A percentile compares a stretch with the other conserved stretches of the same genome.
Evolutionary conservation across 2,888 invertebrate species (phyloP).

Genomic region (Brenthis hecate): DNA sequence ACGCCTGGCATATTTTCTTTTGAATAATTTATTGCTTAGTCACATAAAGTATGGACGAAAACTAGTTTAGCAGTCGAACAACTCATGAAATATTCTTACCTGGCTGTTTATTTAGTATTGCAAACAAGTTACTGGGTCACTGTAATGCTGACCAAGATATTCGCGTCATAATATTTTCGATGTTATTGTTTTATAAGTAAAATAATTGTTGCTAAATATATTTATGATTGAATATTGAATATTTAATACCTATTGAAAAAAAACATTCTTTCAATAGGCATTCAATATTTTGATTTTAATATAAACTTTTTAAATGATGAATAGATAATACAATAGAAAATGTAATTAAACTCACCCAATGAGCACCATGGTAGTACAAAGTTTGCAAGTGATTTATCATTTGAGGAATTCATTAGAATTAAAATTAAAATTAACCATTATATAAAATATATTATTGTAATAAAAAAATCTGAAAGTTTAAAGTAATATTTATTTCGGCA

Average conservation of each 20-base stretch:
- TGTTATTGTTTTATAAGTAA: slow-evolving; percentile 9
- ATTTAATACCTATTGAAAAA: no score
- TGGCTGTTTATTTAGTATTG: slow-evolving; percentile 52
- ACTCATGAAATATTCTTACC: slow-evolving; percentile 51
- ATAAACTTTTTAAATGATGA: no score
- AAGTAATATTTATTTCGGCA: neutral
- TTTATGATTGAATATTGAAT: neutral
- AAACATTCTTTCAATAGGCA: no score
- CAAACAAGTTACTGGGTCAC: slow-evolving; percentile 50
- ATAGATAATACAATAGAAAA: neutral
- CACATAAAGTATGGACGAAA: slow-evolving; percentile 38
- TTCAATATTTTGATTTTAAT: no score
- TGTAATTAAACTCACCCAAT: slow-evolving; percentile 47
- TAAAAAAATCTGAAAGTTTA: no score
- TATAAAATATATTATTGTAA: neutral
- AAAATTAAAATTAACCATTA: neutral
- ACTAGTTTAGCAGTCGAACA: slow-evolving; percentile 43
- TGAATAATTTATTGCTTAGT: slow-evolving; percentile 27
- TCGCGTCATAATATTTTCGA: slow-evolving; percentile 13
- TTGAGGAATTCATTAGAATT: slow-evolving; percentile 30
- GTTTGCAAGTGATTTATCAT: slow-evolving; percentile 54
- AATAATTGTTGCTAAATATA: neutral
- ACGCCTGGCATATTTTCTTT: slow-evolving; percentile 16
- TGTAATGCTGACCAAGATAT: slow-evolving; percentile 46
- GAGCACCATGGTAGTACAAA: slow-evolving; percentile 67